Evolutionary conservation across 2,797 vertebrate genomes (phyloP).

Genomic region (Erpetoichthys calabaricus): DNA sequence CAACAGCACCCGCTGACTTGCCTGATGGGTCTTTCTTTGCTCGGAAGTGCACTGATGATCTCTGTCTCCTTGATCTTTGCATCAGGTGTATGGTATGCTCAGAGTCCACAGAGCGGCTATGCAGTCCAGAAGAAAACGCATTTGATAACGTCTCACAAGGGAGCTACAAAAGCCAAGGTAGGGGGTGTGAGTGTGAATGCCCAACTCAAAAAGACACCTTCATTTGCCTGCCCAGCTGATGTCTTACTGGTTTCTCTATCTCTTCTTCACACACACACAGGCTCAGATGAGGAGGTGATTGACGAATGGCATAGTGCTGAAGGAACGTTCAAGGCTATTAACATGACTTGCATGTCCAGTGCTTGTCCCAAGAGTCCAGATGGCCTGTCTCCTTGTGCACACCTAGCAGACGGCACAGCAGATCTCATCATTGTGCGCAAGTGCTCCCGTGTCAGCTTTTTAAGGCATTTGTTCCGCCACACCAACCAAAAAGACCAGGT

Average conservation of each 20-base stretch:
- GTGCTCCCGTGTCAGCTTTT: slow-evolving; percentile 47
- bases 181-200: neutral
- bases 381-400: slow-evolving; percentile 63
- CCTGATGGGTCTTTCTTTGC: no score
- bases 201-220: neutral
- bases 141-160: slow-evolving; percentile 38
- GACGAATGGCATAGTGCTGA: slow-evolving; percentile 31
- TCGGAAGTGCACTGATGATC: neutral
- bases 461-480: slow-evolving; percentile 58
- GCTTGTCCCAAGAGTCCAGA: slow-evolving; percentile 56
- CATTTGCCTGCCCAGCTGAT: no score
- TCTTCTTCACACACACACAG: neutral
- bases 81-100: slow-evolving; percentile 61
- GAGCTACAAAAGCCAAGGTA: slow-evolving; percentile 38
- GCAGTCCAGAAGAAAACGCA: slow-evolving; percentile 20
- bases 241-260: neutral
- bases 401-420: slow-evolving; percentile 64
- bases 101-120: slow-evolving; percentile 50
- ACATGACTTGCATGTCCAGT: slow-evolving; percentile 65
- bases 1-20: no score
- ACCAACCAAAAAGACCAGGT: slow-evolving; percentile 64
- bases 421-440: slow-evolving; percentile 65
- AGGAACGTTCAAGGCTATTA: slow-evolving; percentile 56
- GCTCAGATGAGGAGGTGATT: slow-evolving; percentile 38
- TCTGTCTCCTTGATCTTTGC: slow-evolving; percentile 7